phyloP scores from a whole-genome alignment of 2,113 vertebrate genomes.

The Myotis davidii region DNA sequence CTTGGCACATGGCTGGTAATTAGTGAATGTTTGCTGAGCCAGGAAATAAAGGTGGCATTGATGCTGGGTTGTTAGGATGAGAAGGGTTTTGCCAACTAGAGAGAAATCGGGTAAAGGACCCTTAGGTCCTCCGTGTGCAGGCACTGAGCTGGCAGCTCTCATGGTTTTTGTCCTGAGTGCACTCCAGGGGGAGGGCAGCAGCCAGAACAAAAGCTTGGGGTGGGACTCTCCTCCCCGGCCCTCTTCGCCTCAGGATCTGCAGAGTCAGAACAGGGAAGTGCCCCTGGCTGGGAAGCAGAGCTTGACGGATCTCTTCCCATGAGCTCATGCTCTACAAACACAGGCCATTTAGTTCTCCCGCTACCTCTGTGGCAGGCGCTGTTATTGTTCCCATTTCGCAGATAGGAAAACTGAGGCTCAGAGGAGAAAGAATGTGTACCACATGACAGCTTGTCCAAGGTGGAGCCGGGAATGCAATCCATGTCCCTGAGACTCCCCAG shows the following conservation, averaged over 20 bases:
- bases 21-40: not conserved
- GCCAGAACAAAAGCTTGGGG: not conserved
- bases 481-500: not conserved
- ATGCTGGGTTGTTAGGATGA: not conserved
- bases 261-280: not conserved
- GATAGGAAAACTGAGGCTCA: slow-evolving; percentile 1
- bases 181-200: not conserved
- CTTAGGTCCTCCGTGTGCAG: not conserved
- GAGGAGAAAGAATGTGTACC: not conserved
- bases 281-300: not conserved
- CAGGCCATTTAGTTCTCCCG: not conserved
- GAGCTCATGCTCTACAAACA: not conserved
- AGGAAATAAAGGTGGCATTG: not conserved
- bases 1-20: not conserved
- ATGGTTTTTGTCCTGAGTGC: not conserved
- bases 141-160: not conserved
- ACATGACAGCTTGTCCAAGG: not conserved
- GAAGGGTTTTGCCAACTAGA: not conserved
- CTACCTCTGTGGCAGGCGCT: not conserved
- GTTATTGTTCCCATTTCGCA: not conserved
- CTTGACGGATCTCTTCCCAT: not conserved
- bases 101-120: not conserved
- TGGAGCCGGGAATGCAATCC: not conserved
- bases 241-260: not conserved
- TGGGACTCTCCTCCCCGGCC: not conserved